Evolutionary conservation across 2,888 invertebrate species (phyloP), one percentile per base, ranked within the genome.

Genomic region (Crematogaster levior): DNA sequence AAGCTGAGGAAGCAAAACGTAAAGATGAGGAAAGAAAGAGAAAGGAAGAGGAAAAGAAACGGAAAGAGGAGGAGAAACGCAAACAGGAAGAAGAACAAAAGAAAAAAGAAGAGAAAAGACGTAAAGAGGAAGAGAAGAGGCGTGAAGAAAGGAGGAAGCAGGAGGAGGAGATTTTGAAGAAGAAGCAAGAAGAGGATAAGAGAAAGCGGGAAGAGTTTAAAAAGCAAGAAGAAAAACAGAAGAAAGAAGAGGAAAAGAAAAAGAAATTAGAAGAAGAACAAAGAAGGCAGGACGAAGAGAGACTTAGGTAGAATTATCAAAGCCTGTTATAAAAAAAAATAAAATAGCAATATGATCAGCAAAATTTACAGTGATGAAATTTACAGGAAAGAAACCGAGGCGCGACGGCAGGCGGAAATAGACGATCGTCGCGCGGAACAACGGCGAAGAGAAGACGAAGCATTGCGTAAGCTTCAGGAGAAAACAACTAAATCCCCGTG

Each of bases 401-500:
- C 88, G 6, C 92, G 91, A 18, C 92, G 91, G 46, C 86, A 88
- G 18, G 81, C 74, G 1, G 87, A 87, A 75, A 91, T 92, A 30
- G 94, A 94, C 70, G 94, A 94, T 83, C 94, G 94, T 75, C 93
- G 94, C 60, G 94, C 95, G 60, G 95, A 95, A 81, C 95, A 95
- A 85, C 93, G 95, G 79, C 94, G 95, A 80, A 93, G 95, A 37
- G 95, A 95, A 91, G 94, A 94, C 2, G 95, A 95, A 89, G 94
- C 95, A 7, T 91, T 95, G 81, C 93, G 94, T 56, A 95, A 94
- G 85, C 92, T 95, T 73, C 95, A 95, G 85, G 95, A 95, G 87
- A 92, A 93, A 85, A 95, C 92, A 85, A 95, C 92, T 94, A 95
- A 93, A 27, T 96, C 95, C 0, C 97, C 96, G 0, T 96, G 96